Evolutionary conservation across 2,113 vertebrate species (phyloP).

Genomic region (Entomyzon cyanotis): DNA sequence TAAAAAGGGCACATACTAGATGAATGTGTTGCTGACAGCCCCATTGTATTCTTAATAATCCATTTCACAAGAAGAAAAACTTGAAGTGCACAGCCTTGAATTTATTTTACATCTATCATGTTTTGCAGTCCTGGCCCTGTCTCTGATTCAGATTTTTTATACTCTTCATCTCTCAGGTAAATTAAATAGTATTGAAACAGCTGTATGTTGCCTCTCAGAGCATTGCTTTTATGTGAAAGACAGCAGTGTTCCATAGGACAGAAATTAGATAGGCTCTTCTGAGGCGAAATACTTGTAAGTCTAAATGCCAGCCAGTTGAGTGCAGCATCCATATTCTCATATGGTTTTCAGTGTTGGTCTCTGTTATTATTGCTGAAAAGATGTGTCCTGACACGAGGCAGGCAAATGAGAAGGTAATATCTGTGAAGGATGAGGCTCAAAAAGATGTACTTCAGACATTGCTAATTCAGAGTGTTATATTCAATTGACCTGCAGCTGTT

Average conservation of each 20-base stretch:
- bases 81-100: neutral
- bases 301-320: conserved; percentile 40
- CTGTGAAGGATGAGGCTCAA: neutral
- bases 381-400: neutral
- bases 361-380: neutral
- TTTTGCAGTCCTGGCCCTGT: neutral
- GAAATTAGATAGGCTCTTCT: conserved; percentile 43
- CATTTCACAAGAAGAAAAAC: conserved; percentile 38
- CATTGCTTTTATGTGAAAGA: conserved; percentile 30
- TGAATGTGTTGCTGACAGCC: conserved; percentile 16
- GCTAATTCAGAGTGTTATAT: neutral
- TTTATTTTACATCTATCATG: neutral
- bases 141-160: neutral
- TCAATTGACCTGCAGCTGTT: neutral
- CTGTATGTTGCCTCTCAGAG: conserved; percentile 5
- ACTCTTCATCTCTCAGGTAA: conserved; percentile 20
- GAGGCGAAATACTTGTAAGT: conserved; percentile 11
- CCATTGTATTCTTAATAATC: conserved; percentile 50
- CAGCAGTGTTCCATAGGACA: neutral
- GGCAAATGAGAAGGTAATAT: neutral
- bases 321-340: neutral
- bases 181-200: conserved; percentile 53
- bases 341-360: neutral
- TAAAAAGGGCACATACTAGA: neutral
- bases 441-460: neutral